Conservation (phyloP, 2,113 vertebrate species). For the Pristiophorus japonicus region DNA sequence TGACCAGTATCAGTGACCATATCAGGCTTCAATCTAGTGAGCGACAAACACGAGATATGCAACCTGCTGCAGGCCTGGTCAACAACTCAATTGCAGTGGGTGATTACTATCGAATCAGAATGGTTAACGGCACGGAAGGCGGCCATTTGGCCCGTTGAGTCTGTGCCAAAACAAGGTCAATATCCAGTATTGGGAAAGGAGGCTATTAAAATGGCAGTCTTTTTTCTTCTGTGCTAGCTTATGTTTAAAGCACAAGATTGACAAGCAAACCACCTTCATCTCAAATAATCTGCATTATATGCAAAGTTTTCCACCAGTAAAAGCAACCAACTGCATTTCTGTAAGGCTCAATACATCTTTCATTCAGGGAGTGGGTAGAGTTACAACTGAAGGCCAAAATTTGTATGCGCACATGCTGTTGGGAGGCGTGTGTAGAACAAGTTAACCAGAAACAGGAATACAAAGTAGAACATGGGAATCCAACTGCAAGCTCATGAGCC, state of each 20-base stretch:
- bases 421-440: neutral
- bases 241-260: no score
- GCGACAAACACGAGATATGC: no score
- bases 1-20: no score
- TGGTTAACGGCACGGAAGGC: no score
- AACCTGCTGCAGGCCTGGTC: no score
- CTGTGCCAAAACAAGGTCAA: neutral
- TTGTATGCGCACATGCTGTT: neutral
- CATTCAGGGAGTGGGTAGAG: neutral
- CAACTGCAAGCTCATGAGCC: neutral
- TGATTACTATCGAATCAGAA: no score
- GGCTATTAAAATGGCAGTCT: neutral
- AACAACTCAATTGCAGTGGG: no score
- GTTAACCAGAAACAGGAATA: neutral
- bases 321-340: neutral
- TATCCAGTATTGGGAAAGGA: neutral
- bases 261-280: no score
- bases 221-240: no score
- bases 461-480: neutral
- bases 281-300: no score
- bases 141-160: no score
- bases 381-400: neutral
- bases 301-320: neutral
- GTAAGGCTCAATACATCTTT: neutral
- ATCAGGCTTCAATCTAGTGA: no score